Evolutionary conservation across 53 echinoderm and acorn worm species (phyloP), one percentile per base, ranked within the genome.

Genomic region (Patiria pectinifera): DNA sequence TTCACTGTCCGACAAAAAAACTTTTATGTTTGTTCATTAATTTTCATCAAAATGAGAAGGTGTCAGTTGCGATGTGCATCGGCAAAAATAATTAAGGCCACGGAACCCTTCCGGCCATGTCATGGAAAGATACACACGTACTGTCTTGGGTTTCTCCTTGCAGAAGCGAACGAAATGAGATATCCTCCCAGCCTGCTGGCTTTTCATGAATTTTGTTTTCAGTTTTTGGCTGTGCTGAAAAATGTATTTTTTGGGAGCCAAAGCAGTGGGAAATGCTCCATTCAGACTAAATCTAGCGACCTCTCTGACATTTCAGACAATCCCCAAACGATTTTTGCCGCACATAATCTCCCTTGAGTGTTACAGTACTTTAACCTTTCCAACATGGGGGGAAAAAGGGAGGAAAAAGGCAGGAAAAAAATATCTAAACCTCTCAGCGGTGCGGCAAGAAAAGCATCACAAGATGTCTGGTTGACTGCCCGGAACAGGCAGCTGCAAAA

Each of bases 401-500:
- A 66, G 26, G 62, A 35, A 35, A 82, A n/a, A 22, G 7, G 48
- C 18, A 15, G 21, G 58, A 58, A 7, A 58, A 82, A 82, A 58
- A 82, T 59, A 49, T 66, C 66, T 18, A 66, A 16, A 14, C 3
- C 66, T 16, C 66, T 66, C 13, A 15, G 53, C 53, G 53, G 8
- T 53, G 53, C 8, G 53, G 53, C 53, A 53, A 53, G 53, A 71
- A 85, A 86, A 79, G 66, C 78, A 69, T 61, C 63, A 69, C 58
- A 63, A 89, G 66, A 80, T 69, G 81, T 89, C 89, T 63, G 89
- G 80, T 80, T 80, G 66, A 69, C 58, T 63, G 84, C 62, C 25
- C 44, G 43, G 63, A 77, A 80, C n/a, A 63, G 81, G 79, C 89
- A 89, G 89, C 89, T 89, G 89, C 62, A 89, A 89, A 61, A 89